Base-by-base conservation (phyloP, 2,888 invertebrate genomes). In the Megamerina dolium region DNA sequence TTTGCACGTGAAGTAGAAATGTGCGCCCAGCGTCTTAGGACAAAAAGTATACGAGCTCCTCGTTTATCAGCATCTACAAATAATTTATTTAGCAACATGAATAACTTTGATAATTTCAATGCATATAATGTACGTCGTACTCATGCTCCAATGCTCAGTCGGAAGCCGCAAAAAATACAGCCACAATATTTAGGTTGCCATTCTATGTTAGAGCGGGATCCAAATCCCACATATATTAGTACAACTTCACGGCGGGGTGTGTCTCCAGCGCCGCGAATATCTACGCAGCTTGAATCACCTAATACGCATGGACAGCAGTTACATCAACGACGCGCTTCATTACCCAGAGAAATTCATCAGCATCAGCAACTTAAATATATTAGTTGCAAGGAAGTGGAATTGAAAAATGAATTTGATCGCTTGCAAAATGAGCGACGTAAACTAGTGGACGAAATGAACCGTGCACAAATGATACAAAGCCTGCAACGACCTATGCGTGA, bases 301-400 rank as follows among this genome's bases (percentile, higher is more conserved):
- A n/a, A 14, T 2, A 5, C 20, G 13, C 37, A 26, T 9, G 21
- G 1, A 1, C 20, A 39, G 0, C 14, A 32, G 10, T 40, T 49
- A 43, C 55, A 54, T 40, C 54, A 57, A 37, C 46, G 65, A 8
- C 62, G 76, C 38, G 75, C 77, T 6, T 83, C 83, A 13, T 64
- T 83, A 37, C 83, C 83, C 1, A 77, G 80, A 57, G 82, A 82
- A 58, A 64, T 82, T 20, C 66, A 65, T 37, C 66, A 68, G n/a
- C 66, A 68, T n/a, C 61, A 64, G 38, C 69, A 60, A 77, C 76
- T 83, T 70, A 77, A 80, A 58, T 79, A 81, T 53, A 80, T 84
- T 23, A 67, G 77, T 23, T 76, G 76, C 64, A 83, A 83, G 67
- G 84, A 84, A 70, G 76, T 78, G 55, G 79, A 83, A 63, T 76